phyloP scores from a whole-genome alignment of 2,113 vertebrate genomes.

The Urocolius indicus region DNA sequence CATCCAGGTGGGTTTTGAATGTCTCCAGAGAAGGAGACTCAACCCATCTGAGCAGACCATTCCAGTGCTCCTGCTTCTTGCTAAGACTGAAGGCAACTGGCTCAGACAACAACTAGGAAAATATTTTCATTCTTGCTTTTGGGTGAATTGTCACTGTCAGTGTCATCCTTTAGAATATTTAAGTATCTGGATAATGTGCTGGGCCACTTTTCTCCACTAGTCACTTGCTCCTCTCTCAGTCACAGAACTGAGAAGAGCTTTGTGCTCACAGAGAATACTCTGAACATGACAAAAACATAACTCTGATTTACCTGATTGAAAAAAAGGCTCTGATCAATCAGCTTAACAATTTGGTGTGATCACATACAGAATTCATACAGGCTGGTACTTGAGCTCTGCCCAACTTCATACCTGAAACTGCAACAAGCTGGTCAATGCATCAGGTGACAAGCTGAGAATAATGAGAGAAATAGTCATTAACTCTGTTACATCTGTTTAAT shows the following conservation, averaged over 20 bases:
- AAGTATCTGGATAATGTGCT: neutral
- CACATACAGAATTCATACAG: neutral
- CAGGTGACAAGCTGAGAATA: neutral
- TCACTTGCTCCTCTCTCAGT: neutral
- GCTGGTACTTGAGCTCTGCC: neutral
- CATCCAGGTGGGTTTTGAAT: too few relatives aligned
- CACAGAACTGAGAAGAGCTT: neutral
- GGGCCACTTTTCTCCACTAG: neutral
- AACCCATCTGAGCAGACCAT: too few relatives aligned
- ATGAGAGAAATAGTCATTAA: neutral
- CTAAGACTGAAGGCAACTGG: neutral
- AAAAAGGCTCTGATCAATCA: neutral
- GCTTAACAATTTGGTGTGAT: neutral
- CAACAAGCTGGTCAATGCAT: neutral
- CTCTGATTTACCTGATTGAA: neutral
- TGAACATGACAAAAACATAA: neutral
- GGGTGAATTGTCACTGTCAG: neutral
- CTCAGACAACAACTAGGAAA: neutral
- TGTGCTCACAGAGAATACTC: neutral
- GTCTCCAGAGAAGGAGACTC: too few relatives aligned
- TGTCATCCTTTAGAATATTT: neutral
- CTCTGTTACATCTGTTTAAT: neutral
- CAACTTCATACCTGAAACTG: neutral
- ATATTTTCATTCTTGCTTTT: neutral
- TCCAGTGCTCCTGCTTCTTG: neutral